phyloP scores from a whole-genome alignment of 1,140 invertebrate genomes.

The Periplaneta americana region DNA sequence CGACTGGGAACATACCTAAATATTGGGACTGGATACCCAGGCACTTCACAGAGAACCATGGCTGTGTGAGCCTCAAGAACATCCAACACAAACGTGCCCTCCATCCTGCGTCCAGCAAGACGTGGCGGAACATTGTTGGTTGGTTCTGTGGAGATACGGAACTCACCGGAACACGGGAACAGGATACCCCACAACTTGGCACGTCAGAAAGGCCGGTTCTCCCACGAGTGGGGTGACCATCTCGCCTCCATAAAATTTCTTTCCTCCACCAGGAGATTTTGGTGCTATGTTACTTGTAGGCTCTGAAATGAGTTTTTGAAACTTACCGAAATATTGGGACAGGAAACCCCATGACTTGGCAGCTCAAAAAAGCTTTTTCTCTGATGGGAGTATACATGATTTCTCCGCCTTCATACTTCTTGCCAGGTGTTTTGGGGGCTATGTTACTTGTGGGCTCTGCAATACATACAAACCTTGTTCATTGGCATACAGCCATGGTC shows the following conservation, averaged over 20 bases:
- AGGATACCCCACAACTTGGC: slow-evolving; percentile 29
- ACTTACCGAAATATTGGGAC: background rate
- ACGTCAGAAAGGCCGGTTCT: slow-evolving; percentile 23
- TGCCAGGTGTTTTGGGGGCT: slow-evolving; percentile 24
- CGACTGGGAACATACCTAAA: slow-evolving; percentile 32
- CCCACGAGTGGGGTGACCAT: slow-evolving; percentile 18
- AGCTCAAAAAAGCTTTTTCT: slow-evolving; percentile 23
- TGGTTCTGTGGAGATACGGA: slow-evolving; percentile 37
- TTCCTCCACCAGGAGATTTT: slow-evolving; percentile 18
- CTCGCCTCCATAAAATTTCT: slow-evolving; percentile 27
- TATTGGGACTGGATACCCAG: slow-evolving; percentile 28
- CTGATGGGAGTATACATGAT: slow-evolving; percentile 17
- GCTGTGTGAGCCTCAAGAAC: slow-evolving; percentile 9
- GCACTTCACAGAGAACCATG: slow-evolving; percentile 27
- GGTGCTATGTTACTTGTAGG: slow-evolving; percentile 29
- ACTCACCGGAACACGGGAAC: slow-evolving; percentile 30
- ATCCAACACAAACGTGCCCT: slow-evolving; percentile 19
- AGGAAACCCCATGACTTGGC: slow-evolving; percentile 27
- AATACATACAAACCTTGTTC: no score
- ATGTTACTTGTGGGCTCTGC: slow-evolving; percentile 30
- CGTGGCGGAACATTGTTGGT: slow-evolving; percentile 47
- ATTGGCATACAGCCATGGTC: no score
- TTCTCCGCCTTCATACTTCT: slow-evolving; percentile 27
- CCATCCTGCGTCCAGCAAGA: slow-evolving; percentile 37
- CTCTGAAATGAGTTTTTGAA: slow-evolving; percentile 19